These are phyloP conservation scores for Drosophila watanabei DNA, from an alignment of 1,140 invertebrate genomes.

Conservation along the genomic window DNA sequence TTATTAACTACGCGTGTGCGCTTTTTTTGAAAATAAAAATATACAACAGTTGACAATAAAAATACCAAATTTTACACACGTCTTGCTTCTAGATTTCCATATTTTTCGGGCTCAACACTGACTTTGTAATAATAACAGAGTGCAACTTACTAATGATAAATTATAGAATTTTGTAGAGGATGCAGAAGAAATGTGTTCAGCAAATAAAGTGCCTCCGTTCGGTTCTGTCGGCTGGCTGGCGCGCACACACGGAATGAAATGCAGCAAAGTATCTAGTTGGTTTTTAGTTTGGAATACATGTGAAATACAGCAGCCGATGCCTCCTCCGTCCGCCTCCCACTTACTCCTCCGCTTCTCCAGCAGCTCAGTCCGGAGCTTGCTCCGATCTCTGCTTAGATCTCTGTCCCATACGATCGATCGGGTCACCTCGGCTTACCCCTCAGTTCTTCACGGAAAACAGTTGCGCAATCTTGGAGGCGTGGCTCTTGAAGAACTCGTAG, in stretches of 20 bases:
- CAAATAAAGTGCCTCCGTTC: conserved; percentile 32
- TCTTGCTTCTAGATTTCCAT: background rate
- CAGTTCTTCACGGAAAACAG: conserved; percentile 82
- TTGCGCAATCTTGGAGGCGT: conserved; percentile 88
- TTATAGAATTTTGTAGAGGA: conserved; percentile 29
- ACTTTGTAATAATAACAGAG: conserved; percentile 31
- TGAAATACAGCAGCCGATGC: conserved; percentile 31
- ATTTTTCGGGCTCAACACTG: conserved; percentile 7
- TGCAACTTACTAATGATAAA: conserved; percentile 27
- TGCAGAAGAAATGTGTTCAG: conserved; percentile 53
- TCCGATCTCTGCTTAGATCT: conserved; percentile 7
- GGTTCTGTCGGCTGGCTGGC: conserved; percentile 19
- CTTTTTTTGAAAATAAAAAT: conserved; percentile 35
- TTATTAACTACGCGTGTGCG: conserved; percentile 14
- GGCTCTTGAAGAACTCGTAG: conserved; percentile 91
- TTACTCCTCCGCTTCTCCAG: background rate
- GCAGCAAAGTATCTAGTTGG: conserved; percentile 66
- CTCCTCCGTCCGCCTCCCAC: conserved; percentile 66
- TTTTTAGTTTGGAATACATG: conserved; percentile 63
- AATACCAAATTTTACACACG: conserved; percentile 33
- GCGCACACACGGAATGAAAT: conserved; percentile 70
- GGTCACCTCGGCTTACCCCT: conserved; percentile 18
- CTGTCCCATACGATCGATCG: background rate
- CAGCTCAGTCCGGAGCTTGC: background rate
- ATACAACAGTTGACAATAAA: conserved; percentile 42